Evolutionary conservation across 2,113 vertebrate species (phyloP).

Genomic region (Anhinga anhinga): DNA sequence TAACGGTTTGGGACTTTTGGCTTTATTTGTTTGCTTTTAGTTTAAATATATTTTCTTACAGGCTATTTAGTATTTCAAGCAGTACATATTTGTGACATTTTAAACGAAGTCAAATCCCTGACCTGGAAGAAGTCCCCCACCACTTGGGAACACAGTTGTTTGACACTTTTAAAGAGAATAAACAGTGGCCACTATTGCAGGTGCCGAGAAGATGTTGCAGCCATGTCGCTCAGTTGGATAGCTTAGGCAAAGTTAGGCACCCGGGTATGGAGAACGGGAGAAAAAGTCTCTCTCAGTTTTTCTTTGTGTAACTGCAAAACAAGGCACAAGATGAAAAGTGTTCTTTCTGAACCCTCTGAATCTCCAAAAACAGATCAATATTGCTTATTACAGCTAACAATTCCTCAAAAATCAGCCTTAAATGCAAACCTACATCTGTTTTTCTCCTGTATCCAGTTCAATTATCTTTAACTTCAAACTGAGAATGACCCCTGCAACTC

Average conservation of each 20-base stretch:
- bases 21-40: neutral
- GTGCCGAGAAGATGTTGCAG: neutral
- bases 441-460: neutral
- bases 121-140: neutral
- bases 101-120: neutral
- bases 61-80: neutral
- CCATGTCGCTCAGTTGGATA: neutral
- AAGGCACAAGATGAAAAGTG: neutral
- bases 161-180: neutral
- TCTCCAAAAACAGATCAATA: neutral
- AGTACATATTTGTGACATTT: neutral
- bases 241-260: neutral
- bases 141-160: accelerated
- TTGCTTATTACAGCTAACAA: neutral
- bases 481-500: neutral
- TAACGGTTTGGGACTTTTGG: neutral
- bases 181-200: neutral
- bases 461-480: neutral
- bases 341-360: neutral
- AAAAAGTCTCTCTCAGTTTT: neutral
- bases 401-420: neutral
- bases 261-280: neutral
- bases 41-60: neutral
- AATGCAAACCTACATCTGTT: neutral
- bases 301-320: neutral